A percentile compares a stretch with the other conserved stretches of the same genome.
These are phyloP conservation scores for Sisor rabdophorus DNA, from an alignment of 2,113 vertebrate genomes.

Conservation along the genomic window DNA sequence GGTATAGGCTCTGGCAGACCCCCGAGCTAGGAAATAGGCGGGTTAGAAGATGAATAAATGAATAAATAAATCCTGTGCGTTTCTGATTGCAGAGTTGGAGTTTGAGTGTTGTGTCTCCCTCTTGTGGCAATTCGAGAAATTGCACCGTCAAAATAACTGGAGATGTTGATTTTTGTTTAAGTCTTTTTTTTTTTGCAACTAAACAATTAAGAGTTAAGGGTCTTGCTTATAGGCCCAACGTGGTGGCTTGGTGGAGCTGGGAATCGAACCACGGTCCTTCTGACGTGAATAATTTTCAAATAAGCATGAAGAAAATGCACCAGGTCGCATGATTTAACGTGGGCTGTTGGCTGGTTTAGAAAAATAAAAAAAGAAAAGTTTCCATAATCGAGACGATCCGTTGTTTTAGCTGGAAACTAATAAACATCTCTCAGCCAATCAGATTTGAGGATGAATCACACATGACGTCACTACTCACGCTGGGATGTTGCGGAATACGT, in stretches of 20 bases:
- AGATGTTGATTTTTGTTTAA: neutral
- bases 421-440: neutral
- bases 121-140: slow-evolving; percentile 2
- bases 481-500: slow-evolving; percentile 58
- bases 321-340: neutral
- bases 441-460: neutral
- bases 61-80: too few species aligned
- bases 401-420: neutral
- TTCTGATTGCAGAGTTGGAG: neutral
- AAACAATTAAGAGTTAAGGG: too few species aligned
- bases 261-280: too few species aligned
- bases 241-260: too few species aligned
- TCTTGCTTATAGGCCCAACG: too few species aligned
- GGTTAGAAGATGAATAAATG: too few species aligned
- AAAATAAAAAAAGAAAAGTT: neutral
- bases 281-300: too few species aligned
- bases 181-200: too few species aligned
- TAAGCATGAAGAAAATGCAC: neutral
- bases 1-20: too few species aligned
- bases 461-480: slow-evolving; percentile 55
- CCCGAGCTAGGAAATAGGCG: too few species aligned
- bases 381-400: neutral
- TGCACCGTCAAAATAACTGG: neutral
- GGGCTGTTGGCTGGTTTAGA: neutral
- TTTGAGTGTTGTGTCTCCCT: neutral